Conservation (phyloP, 2,888 invertebrate genomes). For the Reticulitermes lucifugus region DNA sequence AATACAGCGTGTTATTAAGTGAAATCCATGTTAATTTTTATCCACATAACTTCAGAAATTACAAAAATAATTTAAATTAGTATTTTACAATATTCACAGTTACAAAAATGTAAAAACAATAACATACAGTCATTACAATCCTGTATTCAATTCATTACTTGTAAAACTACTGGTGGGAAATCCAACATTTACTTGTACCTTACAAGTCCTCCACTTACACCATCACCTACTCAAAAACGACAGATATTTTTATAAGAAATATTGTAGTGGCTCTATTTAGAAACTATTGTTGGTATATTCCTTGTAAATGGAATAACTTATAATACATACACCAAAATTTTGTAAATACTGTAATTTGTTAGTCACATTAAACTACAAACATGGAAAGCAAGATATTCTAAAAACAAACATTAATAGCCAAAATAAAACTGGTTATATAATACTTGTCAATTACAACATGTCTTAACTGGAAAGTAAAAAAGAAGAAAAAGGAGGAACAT, state of each 20-base stretch:
- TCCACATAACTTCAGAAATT: not conserved
- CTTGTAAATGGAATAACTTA: too few species aligned
- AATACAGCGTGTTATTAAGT: too few species aligned
- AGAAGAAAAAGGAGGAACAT: too few species aligned
- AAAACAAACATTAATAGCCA: too few species aligned
- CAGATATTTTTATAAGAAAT: not conserved
- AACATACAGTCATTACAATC: constrained; percentile 12
- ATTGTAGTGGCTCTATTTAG: not conserved
- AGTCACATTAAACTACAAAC: too few species aligned
- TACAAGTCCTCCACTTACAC: constrained; percentile 22
- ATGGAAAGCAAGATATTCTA: too few species aligned
- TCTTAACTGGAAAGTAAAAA: too few species aligned
- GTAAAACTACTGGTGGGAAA: constrained; percentile 25
- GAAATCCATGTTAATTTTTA: constrained; percentile 11
- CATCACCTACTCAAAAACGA: constrained; percentile 8
- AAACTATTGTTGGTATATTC: too few species aligned
- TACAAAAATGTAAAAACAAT: constrained; percentile 17
- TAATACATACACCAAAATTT: too few species aligned
- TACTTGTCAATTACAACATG: too few species aligned
- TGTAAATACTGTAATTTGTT: too few species aligned
- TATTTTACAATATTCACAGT: constrained; percentile 35
- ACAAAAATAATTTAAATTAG: constrained; percentile 36
- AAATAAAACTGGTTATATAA: too few species aligned
- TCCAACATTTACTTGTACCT: constrained; percentile 2
- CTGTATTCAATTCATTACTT: constrained; percentile 5